Evolutionary conservation across 2,888 invertebrate genomes (phyloP).

Genomic region (Melinopterus prodromus): DNA sequence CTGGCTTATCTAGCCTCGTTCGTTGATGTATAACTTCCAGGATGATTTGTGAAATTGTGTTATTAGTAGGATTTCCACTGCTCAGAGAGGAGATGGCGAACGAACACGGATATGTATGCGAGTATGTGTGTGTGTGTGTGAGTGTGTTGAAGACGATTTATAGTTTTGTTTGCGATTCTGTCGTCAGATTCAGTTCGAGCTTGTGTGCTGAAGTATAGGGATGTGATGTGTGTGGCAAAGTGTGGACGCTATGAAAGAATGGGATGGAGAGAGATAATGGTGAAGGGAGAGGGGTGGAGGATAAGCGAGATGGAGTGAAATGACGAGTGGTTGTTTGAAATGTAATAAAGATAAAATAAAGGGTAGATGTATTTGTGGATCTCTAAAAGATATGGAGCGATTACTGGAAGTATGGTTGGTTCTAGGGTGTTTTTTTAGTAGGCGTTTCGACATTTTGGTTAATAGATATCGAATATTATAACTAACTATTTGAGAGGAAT

Average conservation of each 20-base stretch:
- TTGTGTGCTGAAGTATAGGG: neutral
- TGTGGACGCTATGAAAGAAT: neutral
- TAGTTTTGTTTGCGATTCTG: neutral
- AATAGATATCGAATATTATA: too few species aligned
- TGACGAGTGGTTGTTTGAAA: neutral
- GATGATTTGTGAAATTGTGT: neutral
- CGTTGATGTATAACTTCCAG: neutral
- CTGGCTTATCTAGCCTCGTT: too few species aligned
- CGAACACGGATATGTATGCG: neutral
- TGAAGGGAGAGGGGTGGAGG: neutral
- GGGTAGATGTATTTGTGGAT: neutral
- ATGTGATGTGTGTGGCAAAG: neutral
- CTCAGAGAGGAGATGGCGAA: neutral
- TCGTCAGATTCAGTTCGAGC: neutral
- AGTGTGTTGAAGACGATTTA: neutral
- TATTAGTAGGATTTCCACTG: neutral
- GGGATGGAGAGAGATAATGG: neutral
- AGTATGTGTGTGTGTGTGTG: neutral
- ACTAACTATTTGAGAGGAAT: too few species aligned
- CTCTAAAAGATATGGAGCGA: neutral
- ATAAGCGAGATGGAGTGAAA: neutral
- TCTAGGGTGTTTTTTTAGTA: too few species aligned
- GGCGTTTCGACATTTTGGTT: too few species aligned
- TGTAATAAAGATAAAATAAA: neutral
- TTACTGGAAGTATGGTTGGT: neutral